Base-by-base conservation (phyloP, 2,797 vertebrate genomes). In the Coreius guichenoti region DNA sequence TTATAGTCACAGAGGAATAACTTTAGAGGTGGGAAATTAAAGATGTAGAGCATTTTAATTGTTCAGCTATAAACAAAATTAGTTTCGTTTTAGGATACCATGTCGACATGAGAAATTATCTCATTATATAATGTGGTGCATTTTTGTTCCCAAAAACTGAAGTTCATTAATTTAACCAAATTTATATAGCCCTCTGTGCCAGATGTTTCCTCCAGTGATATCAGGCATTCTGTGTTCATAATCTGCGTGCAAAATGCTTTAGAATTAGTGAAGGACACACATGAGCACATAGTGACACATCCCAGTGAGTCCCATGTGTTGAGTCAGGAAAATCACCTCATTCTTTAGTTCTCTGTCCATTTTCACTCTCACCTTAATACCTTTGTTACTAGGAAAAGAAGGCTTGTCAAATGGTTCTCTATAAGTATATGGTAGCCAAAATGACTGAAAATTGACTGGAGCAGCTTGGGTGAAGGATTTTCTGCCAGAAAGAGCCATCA, bases 121-220 rank as follows among this genome's bases (percentile, higher is more conserved):
- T 58, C 49, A 51, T 68, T 69, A 36, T 81, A 23, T 81, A 23
- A 75, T 51, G 33, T n/a, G 16, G 26, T 47, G 17, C 21, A 8
- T 65, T 74, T 82, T 12, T 33, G 39, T 49, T 74, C 21, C 29
- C 23, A 33, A 36, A 23, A 49, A 49, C 43, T n/a, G 5, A 47
- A 74, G 39, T 47, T 82, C 13, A 19, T 74, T 47, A 8, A 58
- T 72, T 51, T 72, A 29, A 65, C 75, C 0, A 14, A 43, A 13
- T 65, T 13, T 19, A 21, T 73, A 14, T 74, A 2, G n/a, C 33
- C 4, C 11, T 73, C 26, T 61, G 9, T 33, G 39, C 56, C 70
- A 74, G 54, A 82, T 82, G 81, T 82, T 65, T 36, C 29, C 19
- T 74, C 26, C 21, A 74, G 51, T 8, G 33, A 43, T 58, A 72